phyloP scores from a whole-genome alignment of 2,888 invertebrate genomes.

The Reticulitermes lucifugus region DNA sequence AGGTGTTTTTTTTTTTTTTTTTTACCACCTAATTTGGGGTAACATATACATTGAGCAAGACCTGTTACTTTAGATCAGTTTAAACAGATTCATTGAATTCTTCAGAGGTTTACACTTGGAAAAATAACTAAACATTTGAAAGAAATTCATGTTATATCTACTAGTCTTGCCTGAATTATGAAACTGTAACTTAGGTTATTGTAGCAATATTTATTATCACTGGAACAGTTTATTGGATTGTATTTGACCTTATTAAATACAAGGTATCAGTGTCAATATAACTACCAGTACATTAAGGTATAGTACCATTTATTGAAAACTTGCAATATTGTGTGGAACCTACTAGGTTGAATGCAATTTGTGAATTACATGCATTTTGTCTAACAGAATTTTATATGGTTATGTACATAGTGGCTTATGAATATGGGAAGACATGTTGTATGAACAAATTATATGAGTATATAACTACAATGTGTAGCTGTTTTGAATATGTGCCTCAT shows the following conservation, averaged over 20 bases:
- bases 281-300: not conserved
- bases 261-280: not conserved
- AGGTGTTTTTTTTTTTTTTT: not conserved
- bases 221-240: not conserved
- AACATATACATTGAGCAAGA: not conserved
- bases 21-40: not conserved
- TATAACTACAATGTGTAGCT: not conserved
- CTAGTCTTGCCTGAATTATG: not conserved
- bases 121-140: too few relatives aligned
- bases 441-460: not conserved
- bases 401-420: constrained; percentile 26
- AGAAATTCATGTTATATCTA: not conserved
- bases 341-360: not conserved
- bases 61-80: not conserved
- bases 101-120: too few relatives aligned
- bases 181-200: not conserved
- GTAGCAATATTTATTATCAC: not conserved
- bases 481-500: constrained; percentile 24
- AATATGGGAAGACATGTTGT: not conserved
- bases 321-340: not conserved
- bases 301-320: constrained; percentile 12
- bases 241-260: not conserved
- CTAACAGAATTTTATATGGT: not conserved
- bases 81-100: too few relatives aligned
- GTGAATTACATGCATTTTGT: constrained; percentile 3